phyloP scores from a whole-genome alignment of 1,140 invertebrate species.

The Cotesia glomerata region DNA sequence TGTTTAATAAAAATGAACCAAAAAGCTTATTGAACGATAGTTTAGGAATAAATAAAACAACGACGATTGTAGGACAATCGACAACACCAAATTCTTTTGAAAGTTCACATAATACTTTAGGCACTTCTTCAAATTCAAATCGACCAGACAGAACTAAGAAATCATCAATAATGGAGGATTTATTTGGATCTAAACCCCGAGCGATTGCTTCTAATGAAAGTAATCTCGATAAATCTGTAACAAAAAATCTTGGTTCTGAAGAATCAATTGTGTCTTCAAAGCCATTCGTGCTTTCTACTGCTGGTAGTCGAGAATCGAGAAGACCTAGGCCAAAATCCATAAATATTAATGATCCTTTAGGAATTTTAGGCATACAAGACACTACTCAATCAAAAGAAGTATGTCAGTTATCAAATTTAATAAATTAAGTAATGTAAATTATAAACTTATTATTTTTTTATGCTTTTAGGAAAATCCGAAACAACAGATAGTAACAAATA shows the following conservation, averaged over 20 bases:
- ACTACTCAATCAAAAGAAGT: slow-evolving; percentile 24
- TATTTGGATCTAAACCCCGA: slow-evolving; percentile 42
- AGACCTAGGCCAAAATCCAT: slow-evolving; percentile 43
- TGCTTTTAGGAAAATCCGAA: neutral
- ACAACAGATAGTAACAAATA: neutral
- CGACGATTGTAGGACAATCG: too few species aligned
- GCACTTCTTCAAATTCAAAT: slow-evolving; percentile 20
- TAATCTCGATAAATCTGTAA: slow-evolving; percentile 19
- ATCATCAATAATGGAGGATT: slow-evolving; percentile 45
- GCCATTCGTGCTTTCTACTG: slow-evolving; percentile 30
- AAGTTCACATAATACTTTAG: neutral
- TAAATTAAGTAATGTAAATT: neutral
- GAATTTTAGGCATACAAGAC: slow-evolving; percentile 35
- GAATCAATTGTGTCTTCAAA: slow-evolving; percentile 8
- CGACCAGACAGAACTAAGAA: slow-evolving; percentile 36
- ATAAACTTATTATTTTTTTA: slow-evolving; percentile 16
- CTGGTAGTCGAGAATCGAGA: slow-evolving; percentile 40
- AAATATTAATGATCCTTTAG: slow-evolving; percentile 47
- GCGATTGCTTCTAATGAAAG: slow-evolving; percentile 21
- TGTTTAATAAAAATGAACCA: neutral
- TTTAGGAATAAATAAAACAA: too few species aligned
- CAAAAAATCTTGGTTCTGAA: neutral
- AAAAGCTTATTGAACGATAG: too few species aligned
- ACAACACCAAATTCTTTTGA: neutral
- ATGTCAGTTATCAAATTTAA: slow-evolving; percentile 9